Conservation (phyloP, 2,888 invertebrate species). For the Agrotis ipsilon region DNA sequence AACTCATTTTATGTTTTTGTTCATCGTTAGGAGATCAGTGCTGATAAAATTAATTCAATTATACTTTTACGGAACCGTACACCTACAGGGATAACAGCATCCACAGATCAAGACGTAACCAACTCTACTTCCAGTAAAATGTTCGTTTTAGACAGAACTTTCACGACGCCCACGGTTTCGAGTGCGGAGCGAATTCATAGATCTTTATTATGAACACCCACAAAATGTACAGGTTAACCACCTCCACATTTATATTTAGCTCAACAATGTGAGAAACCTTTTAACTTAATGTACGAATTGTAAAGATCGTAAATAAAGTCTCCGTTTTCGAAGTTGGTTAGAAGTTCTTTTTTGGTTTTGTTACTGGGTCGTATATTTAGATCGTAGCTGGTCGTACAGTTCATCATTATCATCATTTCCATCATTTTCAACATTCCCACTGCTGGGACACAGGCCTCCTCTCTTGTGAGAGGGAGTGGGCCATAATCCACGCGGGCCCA, state of each 20-base stretch:
- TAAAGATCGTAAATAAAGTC: neutral
- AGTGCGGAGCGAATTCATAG: neutral
- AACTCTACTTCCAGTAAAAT: slow-evolving; percentile 2
- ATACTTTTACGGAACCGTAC: no score
- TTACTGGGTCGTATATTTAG: no score
- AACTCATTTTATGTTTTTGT: no score
- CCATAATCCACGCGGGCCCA: no score
- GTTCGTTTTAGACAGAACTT: neutral
- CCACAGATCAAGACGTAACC: neutral
- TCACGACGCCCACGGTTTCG: neutral
- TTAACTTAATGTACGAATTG: neutral
- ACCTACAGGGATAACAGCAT: no score
- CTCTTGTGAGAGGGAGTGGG: no score
- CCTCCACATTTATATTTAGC: neutral
- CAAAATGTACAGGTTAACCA: neutral
- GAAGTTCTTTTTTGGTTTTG: neutral
- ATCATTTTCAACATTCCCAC: no score
- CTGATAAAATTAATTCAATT: no score
- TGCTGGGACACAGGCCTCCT: no score
- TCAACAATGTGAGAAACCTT: neutral
- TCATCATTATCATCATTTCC: no score
- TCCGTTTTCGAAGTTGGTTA: neutral
- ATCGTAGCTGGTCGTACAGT: neutral
- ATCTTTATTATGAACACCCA: slow-evolving; percentile 6
- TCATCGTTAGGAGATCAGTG: no score